These are phyloP conservation scores for Sebastes matsubarae DNA, from an alignment of 2,797 vertebrate species.

Conservation along the genomic window DNA sequence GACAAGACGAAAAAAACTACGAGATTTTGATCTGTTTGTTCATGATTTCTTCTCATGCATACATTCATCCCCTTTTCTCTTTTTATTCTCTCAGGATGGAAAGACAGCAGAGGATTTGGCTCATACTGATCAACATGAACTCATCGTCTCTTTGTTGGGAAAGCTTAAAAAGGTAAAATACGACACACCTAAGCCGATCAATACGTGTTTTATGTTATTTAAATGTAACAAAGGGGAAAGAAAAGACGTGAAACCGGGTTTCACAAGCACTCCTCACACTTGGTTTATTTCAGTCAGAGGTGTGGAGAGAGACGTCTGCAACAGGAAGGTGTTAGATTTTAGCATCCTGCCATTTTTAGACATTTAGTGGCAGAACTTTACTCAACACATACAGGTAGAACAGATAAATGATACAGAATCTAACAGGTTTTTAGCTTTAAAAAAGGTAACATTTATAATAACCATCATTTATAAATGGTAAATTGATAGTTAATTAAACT, in stretches of 20 bases:
- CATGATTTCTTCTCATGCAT: not conserved
- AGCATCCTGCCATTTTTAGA: slow-evolving; percentile 35
- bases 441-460: no score
- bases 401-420: not conserved
- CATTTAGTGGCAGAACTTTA: not conserved
- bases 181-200: not conserved
- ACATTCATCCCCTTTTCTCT: not conserved
- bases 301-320: slow-evolving; percentile 42
- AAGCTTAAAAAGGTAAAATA: slow-evolving; percentile 92
- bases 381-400: not conserved
- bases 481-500: no score
- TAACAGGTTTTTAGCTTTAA: not conserved
- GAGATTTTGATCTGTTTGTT: not conserved
- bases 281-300: slow-evolving; percentile 51
- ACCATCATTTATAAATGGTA: no score
- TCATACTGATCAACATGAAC: slow-evolving; percentile 89
- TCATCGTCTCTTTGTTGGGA: slow-evolving; percentile 86
- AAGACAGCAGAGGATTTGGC: slow-evolving; percentile 95
- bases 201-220: not conserved
- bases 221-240: not conserved
- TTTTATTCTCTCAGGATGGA: slow-evolving; percentile 85
- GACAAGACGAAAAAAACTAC: not conserved
- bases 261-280: slow-evolving; percentile 39
- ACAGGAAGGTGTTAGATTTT: slow-evolving; percentile 27
- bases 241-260: slow-evolving; percentile 10